Evolutionary conservation across 1,140 invertebrate species (phyloP).

Genomic region (Cryptotermes secundus): DNA sequence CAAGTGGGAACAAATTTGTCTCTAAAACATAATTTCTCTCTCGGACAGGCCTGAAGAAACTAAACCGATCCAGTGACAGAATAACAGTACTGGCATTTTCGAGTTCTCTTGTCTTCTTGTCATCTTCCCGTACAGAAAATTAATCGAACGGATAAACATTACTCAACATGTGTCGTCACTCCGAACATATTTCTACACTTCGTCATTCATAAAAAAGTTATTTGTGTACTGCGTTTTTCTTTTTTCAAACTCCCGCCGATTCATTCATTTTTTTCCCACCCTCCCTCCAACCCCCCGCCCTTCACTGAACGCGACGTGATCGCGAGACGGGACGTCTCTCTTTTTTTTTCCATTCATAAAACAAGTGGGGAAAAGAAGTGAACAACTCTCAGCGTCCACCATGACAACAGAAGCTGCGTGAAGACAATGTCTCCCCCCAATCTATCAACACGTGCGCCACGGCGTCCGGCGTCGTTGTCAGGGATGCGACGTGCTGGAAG

Average conservation of each 20-base stretch:
- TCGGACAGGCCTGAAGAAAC: too few relatives aligned
- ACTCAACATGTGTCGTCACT: neutral
- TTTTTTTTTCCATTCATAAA: conserved; percentile 19
- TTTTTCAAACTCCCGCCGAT: conserved; percentile 18
- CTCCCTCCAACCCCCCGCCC: neutral
- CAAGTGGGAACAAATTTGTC: neutral
- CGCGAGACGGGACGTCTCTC: conserved; percentile 1
- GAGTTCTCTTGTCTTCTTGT: too few relatives aligned
- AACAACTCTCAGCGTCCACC: neutral
- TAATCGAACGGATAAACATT: neutral
- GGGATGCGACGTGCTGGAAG: neutral
- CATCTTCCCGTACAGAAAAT: too few relatives aligned
- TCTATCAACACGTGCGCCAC: conserved; percentile 20
- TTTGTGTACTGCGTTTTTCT: neutral
- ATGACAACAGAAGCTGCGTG: neutral
- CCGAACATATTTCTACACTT: neutral
- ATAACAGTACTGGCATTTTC: too few relatives aligned
- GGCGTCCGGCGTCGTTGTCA: neutral
- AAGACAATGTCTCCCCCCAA: neutral
- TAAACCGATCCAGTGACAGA: too few relatives aligned
- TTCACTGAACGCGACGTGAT: neutral
- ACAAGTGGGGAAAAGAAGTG: conserved; percentile 11
- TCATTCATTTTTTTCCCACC: neutral
- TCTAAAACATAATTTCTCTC: too few relatives aligned
- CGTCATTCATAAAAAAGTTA: too few relatives aligned